Evolutionary conservation across 2,113 vertebrate genomes (phyloP).

Genomic region (Telmatochromis sp.): DNA sequence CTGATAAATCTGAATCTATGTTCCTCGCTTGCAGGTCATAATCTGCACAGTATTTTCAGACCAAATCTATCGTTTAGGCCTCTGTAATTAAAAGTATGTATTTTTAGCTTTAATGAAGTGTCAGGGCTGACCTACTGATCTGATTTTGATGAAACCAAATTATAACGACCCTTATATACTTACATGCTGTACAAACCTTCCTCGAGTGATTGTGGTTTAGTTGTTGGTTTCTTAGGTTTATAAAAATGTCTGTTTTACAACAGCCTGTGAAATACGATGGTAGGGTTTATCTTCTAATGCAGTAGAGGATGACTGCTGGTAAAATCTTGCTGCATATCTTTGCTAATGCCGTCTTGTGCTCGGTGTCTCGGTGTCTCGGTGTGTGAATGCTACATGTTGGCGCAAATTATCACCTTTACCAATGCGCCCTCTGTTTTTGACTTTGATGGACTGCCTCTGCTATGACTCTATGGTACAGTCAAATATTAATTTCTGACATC

Average conservation of each 20-base stretch:
- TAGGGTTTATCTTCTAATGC: not conserved
- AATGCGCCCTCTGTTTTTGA: not conserved
- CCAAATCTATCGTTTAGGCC: not conserved
- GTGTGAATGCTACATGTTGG: not conserved
- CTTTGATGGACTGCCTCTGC: not conserved
- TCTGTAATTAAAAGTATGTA: not conserved
- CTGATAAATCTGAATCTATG: not conserved
- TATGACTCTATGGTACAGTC: not conserved
- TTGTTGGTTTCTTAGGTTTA: not conserved
- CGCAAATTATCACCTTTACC: not conserved
- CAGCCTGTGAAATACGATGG: fast-evolving
- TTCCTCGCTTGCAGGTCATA: not conserved
- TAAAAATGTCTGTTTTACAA: not conserved
- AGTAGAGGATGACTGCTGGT: not conserved
- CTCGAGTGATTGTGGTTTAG: not conserved
- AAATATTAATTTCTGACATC: not conserved
- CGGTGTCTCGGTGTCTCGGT: not conserved
- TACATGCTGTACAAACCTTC: not conserved
- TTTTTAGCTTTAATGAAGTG: not conserved
- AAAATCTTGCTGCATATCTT: not conserved
- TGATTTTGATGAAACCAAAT: not conserved
- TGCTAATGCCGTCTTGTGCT: not conserved
- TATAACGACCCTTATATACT: not conserved
- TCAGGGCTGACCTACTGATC: not conserved
- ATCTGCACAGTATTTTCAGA: not conserved